Conservation (phyloP, 2,888 invertebrate genomes). For the Agrilus biguttatus region DNA sequence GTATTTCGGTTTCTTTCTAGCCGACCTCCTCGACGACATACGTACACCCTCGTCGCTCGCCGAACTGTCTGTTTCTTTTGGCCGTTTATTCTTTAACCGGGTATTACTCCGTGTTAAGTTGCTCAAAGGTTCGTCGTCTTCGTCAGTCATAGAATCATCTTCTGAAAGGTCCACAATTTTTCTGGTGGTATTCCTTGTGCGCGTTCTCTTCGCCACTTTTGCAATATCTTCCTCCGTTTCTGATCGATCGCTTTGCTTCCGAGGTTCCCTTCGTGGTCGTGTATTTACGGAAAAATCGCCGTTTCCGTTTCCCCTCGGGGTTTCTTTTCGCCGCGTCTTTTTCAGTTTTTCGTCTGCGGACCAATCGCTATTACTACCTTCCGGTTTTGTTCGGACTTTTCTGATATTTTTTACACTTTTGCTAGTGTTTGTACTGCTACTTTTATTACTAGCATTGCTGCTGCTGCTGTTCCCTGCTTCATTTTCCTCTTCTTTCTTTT, state of each 20-base stretch:
- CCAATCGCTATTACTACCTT: conserved; percentile 13
- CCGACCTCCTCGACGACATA: conserved; percentile 11
- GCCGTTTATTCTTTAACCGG: conserved; percentile 15
- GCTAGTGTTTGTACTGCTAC: conserved; percentile 2
- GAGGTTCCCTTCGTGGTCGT: too few species aligned
- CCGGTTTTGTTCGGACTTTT: conserved; percentile 26
- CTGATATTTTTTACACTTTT: conserved; percentile 16
- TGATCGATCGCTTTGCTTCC: too few species aligned
- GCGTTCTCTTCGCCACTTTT: too few species aligned
- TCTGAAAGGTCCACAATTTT: conserved; percentile 3
- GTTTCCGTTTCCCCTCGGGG: conserved; percentile 4
- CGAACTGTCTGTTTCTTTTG: conserved; percentile 20
- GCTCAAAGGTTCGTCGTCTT: conserved; percentile 32
- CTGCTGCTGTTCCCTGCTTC: conserved; percentile 3
- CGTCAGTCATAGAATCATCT: conserved; percentile 19
- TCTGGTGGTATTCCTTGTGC: too few species aligned
- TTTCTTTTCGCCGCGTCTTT: conserved; percentile 8
- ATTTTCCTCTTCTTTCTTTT: conserved; percentile 9
- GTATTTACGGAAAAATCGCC: too few species aligned
- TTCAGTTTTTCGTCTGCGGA: conserved; percentile 7
- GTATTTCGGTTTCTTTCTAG: conserved; percentile 24
- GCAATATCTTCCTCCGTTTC: too few species aligned
- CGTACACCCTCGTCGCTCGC: conserved; percentile 14
- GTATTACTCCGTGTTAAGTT: conserved; percentile 5
- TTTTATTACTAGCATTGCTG: conserved; percentile 5